A percentile compares a stretch with the other conserved stretches of the same genome.
Conservation (phyloP, 2,113 vertebrate genomes). For the Speoplatyrhinus poulsoni region DNA sequence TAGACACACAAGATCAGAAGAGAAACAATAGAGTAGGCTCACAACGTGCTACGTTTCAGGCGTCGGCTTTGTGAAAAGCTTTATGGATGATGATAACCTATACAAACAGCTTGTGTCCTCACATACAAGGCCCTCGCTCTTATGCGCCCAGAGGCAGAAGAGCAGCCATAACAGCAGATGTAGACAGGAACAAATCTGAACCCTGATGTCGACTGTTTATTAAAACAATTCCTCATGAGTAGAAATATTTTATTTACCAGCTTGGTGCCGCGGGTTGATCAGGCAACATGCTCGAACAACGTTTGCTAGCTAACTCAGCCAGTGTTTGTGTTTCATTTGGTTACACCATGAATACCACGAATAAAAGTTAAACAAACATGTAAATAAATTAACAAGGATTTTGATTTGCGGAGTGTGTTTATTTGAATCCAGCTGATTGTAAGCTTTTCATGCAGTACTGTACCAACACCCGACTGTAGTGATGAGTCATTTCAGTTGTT, state of each 20-base stretch:
- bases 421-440: too few relatives aligned
- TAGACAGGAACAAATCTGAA: slow-evolving; percentile 33
- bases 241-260: slow-evolving; percentile 43
- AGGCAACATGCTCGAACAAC: too few relatives aligned
- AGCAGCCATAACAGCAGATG: neutral
- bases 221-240: slow-evolving; percentile 13
- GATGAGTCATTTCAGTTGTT: too few relatives aligned
- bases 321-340: slow-evolving; percentile 6
- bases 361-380: too few relatives aligned
- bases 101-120: neutral
- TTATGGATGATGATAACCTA: neutral
- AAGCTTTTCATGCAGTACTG: too few relatives aligned
- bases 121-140: neutral
- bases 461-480: too few relatives aligned
- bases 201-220: slow-evolving; percentile 30
- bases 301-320: neutral
- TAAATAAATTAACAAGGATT: too few relatives aligned
- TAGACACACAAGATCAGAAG: neutral
- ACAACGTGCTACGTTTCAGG: neutral
- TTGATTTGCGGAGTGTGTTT: too few relatives aligned
- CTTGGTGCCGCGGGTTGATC: neutral
- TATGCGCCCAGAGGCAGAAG: slow-evolving; percentile 10
- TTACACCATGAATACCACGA: neutral
- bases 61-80: neutral
- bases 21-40: too few relatives aligned